Conservation (phyloP, 2,888 invertebrate genomes). For the Punctoribates punctum region DNA sequence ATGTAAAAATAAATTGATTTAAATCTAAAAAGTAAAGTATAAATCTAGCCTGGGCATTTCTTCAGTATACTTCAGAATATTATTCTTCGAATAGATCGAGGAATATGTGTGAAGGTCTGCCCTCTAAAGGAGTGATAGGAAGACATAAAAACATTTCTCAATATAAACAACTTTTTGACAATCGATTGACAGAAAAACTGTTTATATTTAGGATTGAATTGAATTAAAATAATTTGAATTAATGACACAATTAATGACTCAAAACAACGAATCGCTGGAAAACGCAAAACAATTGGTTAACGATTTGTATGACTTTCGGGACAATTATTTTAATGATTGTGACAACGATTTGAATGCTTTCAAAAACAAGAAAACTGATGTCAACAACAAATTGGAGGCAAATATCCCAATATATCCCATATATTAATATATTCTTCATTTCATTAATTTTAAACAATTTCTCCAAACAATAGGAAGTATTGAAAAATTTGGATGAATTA, state of each 20-base stretch:
- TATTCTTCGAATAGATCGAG: too few relatives aligned
- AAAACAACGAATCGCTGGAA: constrained; percentile 4
- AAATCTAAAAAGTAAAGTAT: too few relatives aligned
- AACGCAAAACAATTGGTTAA: constrained; percentile 55
- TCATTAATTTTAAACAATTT: neutral
- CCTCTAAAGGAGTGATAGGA: too few relatives aligned
- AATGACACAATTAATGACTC: constrained; percentile 1
- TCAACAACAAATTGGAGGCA: constrained; percentile 8
- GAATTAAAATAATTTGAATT: neutral
- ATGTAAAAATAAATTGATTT: too few relatives aligned
- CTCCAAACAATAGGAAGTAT: neutral
- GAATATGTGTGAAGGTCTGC: too few relatives aligned
- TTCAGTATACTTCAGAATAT: too few relatives aligned
- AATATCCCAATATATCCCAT: too few relatives aligned
- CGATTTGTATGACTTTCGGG: constrained; percentile 66
- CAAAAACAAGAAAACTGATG: neutral
- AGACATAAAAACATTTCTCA: neutral
- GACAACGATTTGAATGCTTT: neutral
- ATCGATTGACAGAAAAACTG: neutral
- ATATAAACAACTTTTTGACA: neutral
- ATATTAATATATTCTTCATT: too few relatives aligned
- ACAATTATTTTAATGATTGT: constrained; percentile 64
- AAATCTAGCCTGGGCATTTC: too few relatives aligned
- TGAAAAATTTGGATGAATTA: constrained; percentile 1
- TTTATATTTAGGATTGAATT: neutral